phyloP scores from a whole-genome alignment of 2,888 invertebrate species.

The Micoletzkya japonica region DNA sequence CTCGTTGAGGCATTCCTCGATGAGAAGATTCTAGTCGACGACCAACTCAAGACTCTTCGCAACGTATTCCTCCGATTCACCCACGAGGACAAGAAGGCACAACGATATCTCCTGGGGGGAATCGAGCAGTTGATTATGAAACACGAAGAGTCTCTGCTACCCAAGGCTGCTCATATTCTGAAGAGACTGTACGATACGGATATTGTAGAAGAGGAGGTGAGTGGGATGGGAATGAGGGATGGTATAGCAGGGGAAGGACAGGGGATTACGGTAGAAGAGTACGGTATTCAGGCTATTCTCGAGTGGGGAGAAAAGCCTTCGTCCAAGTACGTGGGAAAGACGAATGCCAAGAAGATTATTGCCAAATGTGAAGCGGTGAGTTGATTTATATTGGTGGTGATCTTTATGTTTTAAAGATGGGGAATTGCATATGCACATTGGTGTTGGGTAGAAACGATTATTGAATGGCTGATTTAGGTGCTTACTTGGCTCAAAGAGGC shows the following conservation, averaged over 20 bases:
- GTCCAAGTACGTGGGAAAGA: constrained; percentile 91
- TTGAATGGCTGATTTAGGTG: neutral
- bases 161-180: constrained; percentile 84
- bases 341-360: constrained; percentile 84
- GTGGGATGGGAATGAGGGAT: neutral
- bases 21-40: constrained; percentile 64
- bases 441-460: neutral
- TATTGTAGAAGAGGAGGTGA: constrained; percentile 88
- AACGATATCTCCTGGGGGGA: constrained; percentile 86
- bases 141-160: constrained; percentile 74
- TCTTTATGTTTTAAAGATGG: no score
- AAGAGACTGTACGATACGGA: constrained; percentile 92
- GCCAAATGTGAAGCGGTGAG: constrained; percentile 86
- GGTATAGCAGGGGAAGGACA: neutral
- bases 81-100: constrained; percentile 64
- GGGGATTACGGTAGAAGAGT: neutral
- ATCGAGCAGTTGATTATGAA: constrained; percentile 79
- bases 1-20: constrained; percentile 83
- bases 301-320: constrained; percentile 87
- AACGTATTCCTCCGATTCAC: constrained; percentile 66
- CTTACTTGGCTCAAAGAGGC: constrained; percentile 89
- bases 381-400: neutral
- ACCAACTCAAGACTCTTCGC: constrained; percentile 76
- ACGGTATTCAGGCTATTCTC: constrained; percentile 17
- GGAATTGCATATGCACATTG: no score